Conservation (phyloP, 1,140 invertebrate species). For the Lasioglossum baleicum region DNA sequence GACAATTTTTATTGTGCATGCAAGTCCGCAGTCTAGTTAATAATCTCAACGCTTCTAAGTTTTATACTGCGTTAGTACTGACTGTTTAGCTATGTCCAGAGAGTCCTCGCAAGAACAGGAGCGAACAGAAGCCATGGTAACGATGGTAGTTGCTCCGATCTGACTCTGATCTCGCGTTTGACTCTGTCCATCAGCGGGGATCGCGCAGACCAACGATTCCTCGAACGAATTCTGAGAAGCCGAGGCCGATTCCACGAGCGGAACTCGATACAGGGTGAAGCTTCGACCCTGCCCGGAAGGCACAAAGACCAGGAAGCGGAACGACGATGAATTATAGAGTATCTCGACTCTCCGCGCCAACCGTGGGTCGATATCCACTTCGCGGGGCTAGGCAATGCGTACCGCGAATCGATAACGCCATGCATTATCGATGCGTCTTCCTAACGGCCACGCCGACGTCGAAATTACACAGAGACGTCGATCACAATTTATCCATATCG, state of each 20-base stretch:
- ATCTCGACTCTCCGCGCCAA: slow-evolving; percentile 32
- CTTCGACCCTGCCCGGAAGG: slow-evolving; percentile 6
- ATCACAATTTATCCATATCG: too few species aligned
- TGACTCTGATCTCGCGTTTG: too few species aligned
- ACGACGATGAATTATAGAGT: slow-evolving; percentile 51
- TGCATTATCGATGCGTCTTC: slow-evolving; percentile 42
- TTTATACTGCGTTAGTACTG: too few species aligned
- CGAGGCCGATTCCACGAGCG: background rate
- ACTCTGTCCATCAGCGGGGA: too few species aligned
- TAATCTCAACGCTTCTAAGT: too few species aligned
- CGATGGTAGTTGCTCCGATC: too few species aligned
- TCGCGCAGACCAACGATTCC: background rate
- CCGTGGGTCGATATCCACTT: slow-evolving; percentile 42
- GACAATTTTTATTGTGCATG: too few species aligned
- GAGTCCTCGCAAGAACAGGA: too few species aligned
- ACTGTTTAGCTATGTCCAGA: too few species aligned
- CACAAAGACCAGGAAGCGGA: slow-evolving; percentile 48
- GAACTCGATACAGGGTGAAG: background rate
- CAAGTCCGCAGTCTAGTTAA: too few species aligned
- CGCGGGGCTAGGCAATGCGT: slow-evolving; percentile 23
- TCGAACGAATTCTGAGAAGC: background rate
- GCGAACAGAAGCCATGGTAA: too few species aligned
- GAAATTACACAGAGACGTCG: too few species aligned
- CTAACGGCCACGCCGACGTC: background rate
- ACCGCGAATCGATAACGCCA: slow-evolving; percentile 47